Percentiles rank a stretch among this genome's conserved stretches.
Evolutionary conservation across 2,888 invertebrate species (phyloP).

Genomic region (Tiliacea aurago): DNA sequence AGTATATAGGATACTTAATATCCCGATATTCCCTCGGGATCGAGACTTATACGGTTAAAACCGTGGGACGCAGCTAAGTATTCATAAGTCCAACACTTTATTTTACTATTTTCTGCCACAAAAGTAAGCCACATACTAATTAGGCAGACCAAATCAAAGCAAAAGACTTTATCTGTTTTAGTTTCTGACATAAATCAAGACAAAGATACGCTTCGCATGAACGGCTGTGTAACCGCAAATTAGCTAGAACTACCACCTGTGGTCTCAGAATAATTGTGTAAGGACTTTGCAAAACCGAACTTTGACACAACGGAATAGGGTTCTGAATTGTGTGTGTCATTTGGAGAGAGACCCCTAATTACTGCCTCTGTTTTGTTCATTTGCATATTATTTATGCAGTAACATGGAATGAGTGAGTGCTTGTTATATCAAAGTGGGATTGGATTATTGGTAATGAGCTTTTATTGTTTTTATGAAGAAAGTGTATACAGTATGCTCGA

Average conservation of each 20-base stretch:
- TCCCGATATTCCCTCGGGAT: too few relatives aligned
- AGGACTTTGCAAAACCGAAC: slow-evolving; percentile 8
- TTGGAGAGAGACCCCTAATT: slow-evolving; percentile 20
- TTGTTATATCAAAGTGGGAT: slow-evolving; percentile 6
- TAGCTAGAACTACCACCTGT: slow-evolving; percentile 53
- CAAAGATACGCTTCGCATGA: slow-evolving; percentile 36
- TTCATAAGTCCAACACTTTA: background rate
- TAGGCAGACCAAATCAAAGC: slow-evolving; percentile 12
- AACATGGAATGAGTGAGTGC: background rate
- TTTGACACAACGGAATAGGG: background rate
- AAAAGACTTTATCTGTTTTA: background rate
- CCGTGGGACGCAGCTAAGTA: too few relatives aligned
- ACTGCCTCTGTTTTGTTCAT: slow-evolving; percentile 29
- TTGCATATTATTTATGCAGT: slow-evolving; percentile 16
- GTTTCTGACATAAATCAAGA: slow-evolving; percentile 55
- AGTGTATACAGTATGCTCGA: background rate
- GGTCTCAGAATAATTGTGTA: slow-evolving; percentile 45
- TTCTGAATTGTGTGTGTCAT: background rate
- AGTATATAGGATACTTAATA: too few relatives aligned
- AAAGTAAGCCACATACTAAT: slow-evolving; percentile 10
- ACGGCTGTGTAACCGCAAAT: slow-evolving; percentile 50
- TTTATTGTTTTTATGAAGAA: background rate
- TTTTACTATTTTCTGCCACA: background rate
- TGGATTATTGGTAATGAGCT: background rate
- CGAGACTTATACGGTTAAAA: too few relatives aligned